Base-by-base conservation (phyloP, 23 tunicate species). In the Ciona savignyi region DNA sequence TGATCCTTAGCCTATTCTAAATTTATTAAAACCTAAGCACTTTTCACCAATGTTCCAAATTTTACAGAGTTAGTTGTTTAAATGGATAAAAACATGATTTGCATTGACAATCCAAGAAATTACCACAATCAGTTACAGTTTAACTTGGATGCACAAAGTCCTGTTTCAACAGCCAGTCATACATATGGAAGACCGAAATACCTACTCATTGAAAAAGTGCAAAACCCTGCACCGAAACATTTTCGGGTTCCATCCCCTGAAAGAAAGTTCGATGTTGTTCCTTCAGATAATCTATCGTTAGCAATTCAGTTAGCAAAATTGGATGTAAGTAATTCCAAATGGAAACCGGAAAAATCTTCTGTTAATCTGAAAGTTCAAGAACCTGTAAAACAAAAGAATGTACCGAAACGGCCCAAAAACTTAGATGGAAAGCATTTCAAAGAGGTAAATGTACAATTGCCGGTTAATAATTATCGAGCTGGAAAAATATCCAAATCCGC, bases 241-340 rank as follows among this genome's bases (percentile, higher is more conserved):
- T 4, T 1, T 26, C 11, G 2, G 22, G 60, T n/a, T n/a, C n/a
- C n/a, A n/a, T n/a, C n/a, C n/a, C n/a, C 34, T 6, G 11, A 68
- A 11, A 51, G 48, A 42, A 27, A 1, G 3, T 28, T 65, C 30
- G 64, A 29, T 31, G n/a, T 1, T 19, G 9, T 61, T 61, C 31
- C 70, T 1, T 61, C 68, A 23, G 67, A 51, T 15, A 28, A 32
- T 9, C 32, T 78, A 30, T 28, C 74, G n/a, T 27, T 78, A 24
- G 82, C 74, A 21, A 68, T 29, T 0, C 60, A 78, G 48, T 25
- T 78, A 4, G 82, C 82, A 2, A 78, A 78, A 31, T 4, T 78
- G 48, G 82, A 78, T 78, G 74, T 49, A 2, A 60, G 81, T 24
- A 66, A 60, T 34, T 77, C 62, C 25, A 24, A 66, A 66, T 66